phyloP scores from a whole-genome alignment of 2,888 invertebrate genomes.

The Drosophila kambysellisi region DNA sequence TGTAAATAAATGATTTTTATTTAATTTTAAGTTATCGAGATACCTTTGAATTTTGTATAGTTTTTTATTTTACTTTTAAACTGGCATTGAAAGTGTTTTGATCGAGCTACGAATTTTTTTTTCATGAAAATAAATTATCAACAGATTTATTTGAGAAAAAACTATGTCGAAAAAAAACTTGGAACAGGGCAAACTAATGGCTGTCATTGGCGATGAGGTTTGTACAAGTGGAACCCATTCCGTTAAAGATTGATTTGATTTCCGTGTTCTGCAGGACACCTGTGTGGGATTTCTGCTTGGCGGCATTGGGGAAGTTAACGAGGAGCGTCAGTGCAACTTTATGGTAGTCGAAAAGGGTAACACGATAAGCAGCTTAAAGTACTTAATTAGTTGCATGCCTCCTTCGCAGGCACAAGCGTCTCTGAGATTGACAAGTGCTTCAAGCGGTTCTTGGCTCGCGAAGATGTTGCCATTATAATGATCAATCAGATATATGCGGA shows the following conservation, averaged over 20 bases:
- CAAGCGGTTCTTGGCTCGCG: slow-evolving; percentile 53
- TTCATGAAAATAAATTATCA: background rate
- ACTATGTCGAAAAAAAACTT: slow-evolving; percentile 37
- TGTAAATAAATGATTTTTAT: background rate
- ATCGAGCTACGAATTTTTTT: background rate
- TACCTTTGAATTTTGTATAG: slow-evolving; percentile 19
- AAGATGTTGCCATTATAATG: slow-evolving; percentile 62
- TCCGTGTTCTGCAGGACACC: slow-evolving; percentile 49
- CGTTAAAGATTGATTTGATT: background rate
- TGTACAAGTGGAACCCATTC: background rate
- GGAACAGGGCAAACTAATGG: slow-evolving; percentile 47
- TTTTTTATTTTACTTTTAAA: background rate
- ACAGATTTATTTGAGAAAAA: background rate
- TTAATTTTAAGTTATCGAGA: slow-evolving; percentile 2
- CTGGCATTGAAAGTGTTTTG: no score
- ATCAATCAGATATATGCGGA: slow-evolving; percentile 68
- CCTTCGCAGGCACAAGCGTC: slow-evolving; percentile 42
- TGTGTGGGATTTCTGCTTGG: slow-evolving; percentile 70
- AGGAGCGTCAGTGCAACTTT: slow-evolving; percentile 55
- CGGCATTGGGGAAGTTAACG: slow-evolving; percentile 66
- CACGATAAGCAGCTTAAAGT: background rate
- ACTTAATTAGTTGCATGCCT: background rate
- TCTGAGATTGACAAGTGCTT: slow-evolving; percentile 53
- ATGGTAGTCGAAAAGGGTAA: slow-evolving; percentile 65
- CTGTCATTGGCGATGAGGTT: slow-evolving; percentile 71